phyloP scores from a whole-genome alignment of 2,797 vertebrate species.

The Crax fasciolata region DNA sequence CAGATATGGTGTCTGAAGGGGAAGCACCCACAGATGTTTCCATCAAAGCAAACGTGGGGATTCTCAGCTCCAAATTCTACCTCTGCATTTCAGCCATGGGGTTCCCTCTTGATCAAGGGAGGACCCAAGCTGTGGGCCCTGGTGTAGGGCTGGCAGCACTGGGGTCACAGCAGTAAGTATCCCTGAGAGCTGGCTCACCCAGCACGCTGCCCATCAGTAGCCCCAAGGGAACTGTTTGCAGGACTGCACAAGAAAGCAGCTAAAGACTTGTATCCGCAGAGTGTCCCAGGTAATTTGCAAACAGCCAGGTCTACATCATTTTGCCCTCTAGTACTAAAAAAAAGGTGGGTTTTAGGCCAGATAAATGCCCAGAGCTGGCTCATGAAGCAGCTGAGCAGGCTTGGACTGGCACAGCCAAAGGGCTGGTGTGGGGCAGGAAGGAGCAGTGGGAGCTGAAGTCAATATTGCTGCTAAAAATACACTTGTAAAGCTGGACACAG shows the following conservation, averaged over 20 bases:
- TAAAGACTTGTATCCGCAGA: neutral
- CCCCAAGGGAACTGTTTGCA: neutral
- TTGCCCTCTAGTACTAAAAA: neutral
- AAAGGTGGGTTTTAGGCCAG: neutral
- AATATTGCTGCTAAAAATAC: slow-evolving; percentile 2
- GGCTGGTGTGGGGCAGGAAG: neutral
- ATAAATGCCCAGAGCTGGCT: neutral
- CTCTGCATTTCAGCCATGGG: accelerated
- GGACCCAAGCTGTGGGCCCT: accelerated
- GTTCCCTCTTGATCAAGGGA: neutral
- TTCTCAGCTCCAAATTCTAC: neutral
- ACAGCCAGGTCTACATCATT: accelerated
- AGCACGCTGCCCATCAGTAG: neutral
- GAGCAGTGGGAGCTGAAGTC: neutral
- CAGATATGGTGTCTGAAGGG: neutral
- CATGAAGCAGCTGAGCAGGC: neutral
- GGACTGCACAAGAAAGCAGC: neutral
- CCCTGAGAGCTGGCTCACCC: neutral
- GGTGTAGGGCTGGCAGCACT: neutral
- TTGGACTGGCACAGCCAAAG: neutral
- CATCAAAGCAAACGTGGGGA: accelerated
- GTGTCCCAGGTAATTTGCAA: neutral
- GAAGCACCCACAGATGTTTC: neutral
- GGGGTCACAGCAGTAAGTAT: neutral
- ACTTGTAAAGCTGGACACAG: neutral